Evolutionary conservation across 2,888 invertebrate species (phyloP), one percentile per base, ranked within the genome.

Genomic region (Brachylomia viminalis): DNA sequence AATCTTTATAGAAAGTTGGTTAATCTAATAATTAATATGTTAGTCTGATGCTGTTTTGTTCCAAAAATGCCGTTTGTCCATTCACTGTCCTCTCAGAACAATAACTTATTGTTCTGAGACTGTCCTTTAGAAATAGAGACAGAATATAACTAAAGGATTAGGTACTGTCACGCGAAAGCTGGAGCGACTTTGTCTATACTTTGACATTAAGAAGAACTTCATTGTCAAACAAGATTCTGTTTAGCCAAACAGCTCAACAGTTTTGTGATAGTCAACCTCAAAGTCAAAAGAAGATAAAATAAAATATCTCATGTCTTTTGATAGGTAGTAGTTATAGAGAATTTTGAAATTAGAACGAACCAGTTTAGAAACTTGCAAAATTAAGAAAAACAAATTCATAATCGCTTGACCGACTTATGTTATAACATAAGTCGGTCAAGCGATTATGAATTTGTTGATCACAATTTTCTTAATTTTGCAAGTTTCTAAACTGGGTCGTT

Each of bases 331-430:
- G 10, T 47, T 69, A 45, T 11, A 54, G 30, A 61, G 27, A 66
- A 70, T 61, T 62, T 45, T 15, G 11, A 23, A 76, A 71, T 65
- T 23, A 56, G 23, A 61, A 58, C 38, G 20, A 47, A 62, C 54
- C 54, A 38, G 17, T 58, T 58, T 67, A 15, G 6, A 42, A 42
- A 30, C 15, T 27, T 42, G 10, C 8, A 20, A 13, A 30, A 30
- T 54, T 45, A 47, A 59, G 20, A 49, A 76, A n/a, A n/a, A n/a
- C n/a, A n/a, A n/a, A 10, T 17, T 49, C 20, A n/a, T n/a, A n/a
- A 30, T 42, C 8, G n/a, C 23, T 76, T 58, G 30, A 42, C 49
- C 49, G 7, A 42, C 38, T 52, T 49, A 10, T 33, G 20, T 42
- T 38, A 15, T 45, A 33, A 15, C 11, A 11, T 10, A 49, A 52